These are phyloP conservation scores for Odontamblyopus rebecca DNA, from an alignment of 2,797 vertebrate species.

Conservation along the genomic window DNA sequence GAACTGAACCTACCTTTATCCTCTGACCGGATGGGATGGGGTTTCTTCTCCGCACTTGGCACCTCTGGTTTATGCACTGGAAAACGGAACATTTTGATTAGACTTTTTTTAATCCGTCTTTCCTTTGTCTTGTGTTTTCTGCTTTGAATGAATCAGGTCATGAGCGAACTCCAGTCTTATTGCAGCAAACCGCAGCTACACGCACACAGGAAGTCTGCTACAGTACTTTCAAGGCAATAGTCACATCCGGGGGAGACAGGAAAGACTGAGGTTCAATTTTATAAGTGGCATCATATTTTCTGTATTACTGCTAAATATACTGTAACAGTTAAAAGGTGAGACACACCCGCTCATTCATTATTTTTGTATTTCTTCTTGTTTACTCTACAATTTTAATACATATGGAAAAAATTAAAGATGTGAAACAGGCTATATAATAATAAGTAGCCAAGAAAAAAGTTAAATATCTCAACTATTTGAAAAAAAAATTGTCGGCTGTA, in stretches of 20 bases:
- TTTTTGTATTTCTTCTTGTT: no score
- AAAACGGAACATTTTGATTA: conserved; percentile 66
- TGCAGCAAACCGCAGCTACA: background rate
- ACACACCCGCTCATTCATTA: no score
- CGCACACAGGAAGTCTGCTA: conserved; percentile 24
- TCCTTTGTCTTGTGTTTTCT: background rate
- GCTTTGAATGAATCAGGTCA: conserved; percentile 3
- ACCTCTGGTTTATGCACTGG: conserved; percentile 87
- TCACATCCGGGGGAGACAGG: conserved; percentile 64
- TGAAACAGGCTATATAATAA: no score
- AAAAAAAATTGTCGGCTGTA: no score
- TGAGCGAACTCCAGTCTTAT: background rate
- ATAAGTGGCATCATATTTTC: conserved; percentile 26
- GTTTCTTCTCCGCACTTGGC: conserved; percentile 82
- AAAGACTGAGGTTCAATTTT: conserved; percentile 31
- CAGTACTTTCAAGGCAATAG: conserved; percentile 17
- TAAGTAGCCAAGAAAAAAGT: no score
- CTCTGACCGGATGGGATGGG: conserved; percentile 74
- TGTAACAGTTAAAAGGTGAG: no score
- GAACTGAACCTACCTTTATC: conserved; percentile 82
- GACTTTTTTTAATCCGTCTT: background rate
- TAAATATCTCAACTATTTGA: no score
- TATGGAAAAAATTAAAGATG: no score
- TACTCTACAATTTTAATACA: no score
- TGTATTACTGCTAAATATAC: background rate